phyloP scores from a whole-genome alignment of 2,113 vertebrate species.

The Melanerpes formicivorus region DNA sequence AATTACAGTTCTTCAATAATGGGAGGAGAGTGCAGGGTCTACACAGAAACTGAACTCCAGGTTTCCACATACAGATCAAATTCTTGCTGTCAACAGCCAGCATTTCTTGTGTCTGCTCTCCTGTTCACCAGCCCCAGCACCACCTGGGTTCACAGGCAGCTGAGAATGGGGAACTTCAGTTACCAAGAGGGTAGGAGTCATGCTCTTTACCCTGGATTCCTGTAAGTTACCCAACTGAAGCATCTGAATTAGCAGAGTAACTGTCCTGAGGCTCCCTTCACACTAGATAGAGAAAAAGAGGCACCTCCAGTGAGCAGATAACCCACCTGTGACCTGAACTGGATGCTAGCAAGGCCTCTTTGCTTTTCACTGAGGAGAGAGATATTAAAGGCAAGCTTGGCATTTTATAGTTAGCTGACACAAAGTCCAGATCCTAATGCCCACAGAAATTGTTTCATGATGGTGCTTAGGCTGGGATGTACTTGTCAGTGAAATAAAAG shows the following conservation, averaged over 20 bases:
- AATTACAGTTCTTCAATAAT: constrained; percentile 26
- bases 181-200: background rate
- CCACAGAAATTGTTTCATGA: background rate
- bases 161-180: background rate
- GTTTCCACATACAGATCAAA: background rate
- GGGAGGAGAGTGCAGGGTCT: background rate
- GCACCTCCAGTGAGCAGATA: background rate
- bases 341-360: background rate
- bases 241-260: background rate
- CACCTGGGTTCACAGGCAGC: background rate
- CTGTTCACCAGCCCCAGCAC: background rate
- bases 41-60: background rate
- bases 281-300: background rate
- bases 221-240: background rate
- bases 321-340: background rate
- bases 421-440: background rate
- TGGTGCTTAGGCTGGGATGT: background rate
- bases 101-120: background rate
- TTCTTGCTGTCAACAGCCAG: background rate
- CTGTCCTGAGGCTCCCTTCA: background rate
- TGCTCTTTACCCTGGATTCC: background rate
- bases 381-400: background rate
- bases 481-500: background rate
- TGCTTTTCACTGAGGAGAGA: background rate
- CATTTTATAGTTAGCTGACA: background rate